Conservation (phyloP, 2,797 vertebrate species). For the Tokudaia muenninki region DNA sequence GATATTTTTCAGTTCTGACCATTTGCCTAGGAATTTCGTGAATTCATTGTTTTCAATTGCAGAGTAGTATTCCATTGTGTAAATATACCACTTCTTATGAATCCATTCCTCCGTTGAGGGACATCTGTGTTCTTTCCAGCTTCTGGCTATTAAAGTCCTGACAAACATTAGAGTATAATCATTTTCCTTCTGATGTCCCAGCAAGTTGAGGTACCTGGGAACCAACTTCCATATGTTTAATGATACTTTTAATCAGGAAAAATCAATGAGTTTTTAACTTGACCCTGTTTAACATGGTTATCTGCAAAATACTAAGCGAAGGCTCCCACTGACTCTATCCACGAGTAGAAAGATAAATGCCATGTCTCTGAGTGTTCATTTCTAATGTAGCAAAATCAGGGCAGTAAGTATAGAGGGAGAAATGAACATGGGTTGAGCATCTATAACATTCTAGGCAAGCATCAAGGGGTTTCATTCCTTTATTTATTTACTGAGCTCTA, state of each 20-base stretch:
- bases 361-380: background rate
- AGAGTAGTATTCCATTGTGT: too few relatives aligned
- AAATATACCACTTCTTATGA: too few relatives aligned
- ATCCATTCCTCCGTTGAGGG: too few relatives aligned
- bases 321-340: background rate
- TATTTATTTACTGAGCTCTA: background rate
- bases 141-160: background rate
- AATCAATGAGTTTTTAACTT: constrained; percentile 41
- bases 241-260: background rate
- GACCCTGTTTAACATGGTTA: background rate
- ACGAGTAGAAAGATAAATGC: background rate
- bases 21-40: too few relatives aligned
- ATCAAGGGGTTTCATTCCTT: background rate
- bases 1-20: too few relatives aligned
- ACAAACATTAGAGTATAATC: background rate
- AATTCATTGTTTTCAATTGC: too few relatives aligned
- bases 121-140: too few relatives aligned
- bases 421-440: background rate
- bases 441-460: background rate
- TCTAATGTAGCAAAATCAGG: background rate
- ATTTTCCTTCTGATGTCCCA: constrained; percentile 11
- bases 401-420: background rate
- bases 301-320: background rate
- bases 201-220: background rate
- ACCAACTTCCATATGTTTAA: constrained; percentile 15